Percentiles rank a stretch among this genome's conserved stretches.
phyloP scores from a whole-genome alignment of 2,113 vertebrate genomes.

The Grantiella picta region DNA sequence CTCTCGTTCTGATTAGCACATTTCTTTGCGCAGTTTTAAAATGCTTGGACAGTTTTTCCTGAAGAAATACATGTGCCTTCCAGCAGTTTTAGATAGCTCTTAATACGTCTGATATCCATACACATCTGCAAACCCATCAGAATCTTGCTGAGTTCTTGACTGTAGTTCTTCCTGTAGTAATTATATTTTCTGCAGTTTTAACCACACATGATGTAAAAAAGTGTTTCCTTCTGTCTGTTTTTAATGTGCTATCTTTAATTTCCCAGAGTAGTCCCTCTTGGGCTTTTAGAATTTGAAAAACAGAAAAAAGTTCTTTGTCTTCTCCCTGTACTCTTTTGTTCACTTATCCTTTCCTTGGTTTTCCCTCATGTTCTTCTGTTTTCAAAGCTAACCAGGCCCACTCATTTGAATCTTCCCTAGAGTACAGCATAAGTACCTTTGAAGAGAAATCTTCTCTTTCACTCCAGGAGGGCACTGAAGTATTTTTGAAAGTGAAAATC shows the following conservation, averaged over 20 bases:
- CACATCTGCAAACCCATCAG: slow-evolving; percentile 1
- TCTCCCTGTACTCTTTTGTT: background rate
- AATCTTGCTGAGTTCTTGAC: slow-evolving; percentile 38
- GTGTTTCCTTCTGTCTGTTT: background rate
- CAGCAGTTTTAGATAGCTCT: slow-evolving; percentile 44
- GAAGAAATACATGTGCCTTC: slow-evolving; percentile 15
- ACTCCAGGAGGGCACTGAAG: background rate
- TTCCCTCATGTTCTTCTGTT: background rate
- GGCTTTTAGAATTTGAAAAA: slow-evolving; percentile 29
- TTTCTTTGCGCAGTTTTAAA: slow-evolving; percentile 33
- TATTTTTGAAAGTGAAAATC: slow-evolving; percentile 8
- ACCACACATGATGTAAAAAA: background rate
- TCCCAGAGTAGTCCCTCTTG: background rate
- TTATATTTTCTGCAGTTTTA: slow-evolving; percentile 34
- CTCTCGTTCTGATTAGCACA: slow-evolving; percentile 3
- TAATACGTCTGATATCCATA: slow-evolving; percentile 17
- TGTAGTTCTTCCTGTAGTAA: slow-evolving; percentile 4
- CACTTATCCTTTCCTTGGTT: background rate
- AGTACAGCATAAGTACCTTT: background rate
- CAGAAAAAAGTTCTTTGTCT: background rate
- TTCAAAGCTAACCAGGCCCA: background rate
- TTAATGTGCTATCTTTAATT: slow-evolving; percentile 14
- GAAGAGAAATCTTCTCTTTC: background rate
- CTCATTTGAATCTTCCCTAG: slow-evolving; percentile 3
- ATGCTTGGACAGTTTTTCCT: slow-evolving; percentile 16